Evolutionary conservation across 2,113 vertebrate species (phyloP).

Genomic region (Siphamia tubifer): DNA sequence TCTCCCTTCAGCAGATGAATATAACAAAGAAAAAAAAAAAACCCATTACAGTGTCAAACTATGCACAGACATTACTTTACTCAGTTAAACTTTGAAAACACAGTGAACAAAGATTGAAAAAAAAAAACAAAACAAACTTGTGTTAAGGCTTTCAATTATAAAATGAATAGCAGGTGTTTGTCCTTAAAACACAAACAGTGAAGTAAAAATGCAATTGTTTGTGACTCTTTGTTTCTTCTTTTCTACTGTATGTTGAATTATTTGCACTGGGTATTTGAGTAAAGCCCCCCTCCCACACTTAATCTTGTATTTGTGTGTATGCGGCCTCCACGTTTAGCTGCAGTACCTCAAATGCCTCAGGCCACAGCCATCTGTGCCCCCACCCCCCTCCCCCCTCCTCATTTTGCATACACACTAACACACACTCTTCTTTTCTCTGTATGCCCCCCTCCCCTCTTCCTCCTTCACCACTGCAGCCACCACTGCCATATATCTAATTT

Average conservation of each 20-base stretch:
- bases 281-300: background rate
- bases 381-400: conserved; percentile 3
- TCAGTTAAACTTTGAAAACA: no score
- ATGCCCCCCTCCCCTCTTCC: conserved; percentile 16
- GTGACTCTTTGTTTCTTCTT: background rate
- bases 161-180: no score
- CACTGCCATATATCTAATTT: conserved; percentile 70
- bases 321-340: conserved; percentile 60
- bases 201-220: background rate
- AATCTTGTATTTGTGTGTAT: conserved; percentile 29
- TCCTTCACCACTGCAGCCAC: conserved; percentile 18
- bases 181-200: no score
- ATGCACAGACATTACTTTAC: no score
- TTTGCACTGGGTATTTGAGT: conserved; percentile 16
- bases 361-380: conserved; percentile 74
- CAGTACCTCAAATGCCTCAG: conserved; percentile 65
- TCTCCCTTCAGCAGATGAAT: no score
- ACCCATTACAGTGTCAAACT: no score
- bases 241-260: background rate
- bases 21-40: no score
- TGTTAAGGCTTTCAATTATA: no score
- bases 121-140: no score
- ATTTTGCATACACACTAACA: conserved; percentile 10
- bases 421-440: conserved; percentile 8
- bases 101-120: no score